Evolutionary conservation across 2,797 vertebrate species (phyloP), one percentile per base, ranked within the genome.

Genomic region (Glyptemys insculpta): DNA sequence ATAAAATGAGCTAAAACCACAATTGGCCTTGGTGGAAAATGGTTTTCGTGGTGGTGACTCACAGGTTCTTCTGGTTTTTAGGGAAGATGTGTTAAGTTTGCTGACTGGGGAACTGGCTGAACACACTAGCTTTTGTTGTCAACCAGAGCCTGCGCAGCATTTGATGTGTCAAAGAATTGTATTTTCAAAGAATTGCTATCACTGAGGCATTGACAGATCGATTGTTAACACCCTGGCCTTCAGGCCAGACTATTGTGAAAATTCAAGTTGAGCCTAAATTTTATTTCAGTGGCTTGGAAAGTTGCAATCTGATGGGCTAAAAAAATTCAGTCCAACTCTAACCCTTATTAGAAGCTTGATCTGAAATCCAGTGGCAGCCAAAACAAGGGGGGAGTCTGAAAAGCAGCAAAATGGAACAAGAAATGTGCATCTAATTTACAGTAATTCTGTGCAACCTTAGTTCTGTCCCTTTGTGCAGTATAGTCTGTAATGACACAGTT

Each of bases 341-440:
- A 3, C 94, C 97, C 95, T 97, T 97, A 96, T 96, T 97, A 97
- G 97, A 95, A 96, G 81, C 89, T 97, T 96, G 95, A 93, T 95
- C 89, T 95, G 94, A 97, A 95, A 57, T 0, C 3, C 85, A 95
- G 96, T 95, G 96, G 95, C 96, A 96, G 90, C 89, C 95, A 86
- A 95, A 91, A 93, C 90, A 96, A 53, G 23, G 86, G 86, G 74
- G 85, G 65, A 83, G 14, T 27, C 0, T 34, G 29, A 49, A 76
- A 68, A 0, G 65, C 92, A 96, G 80, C 95, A 94, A 96, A 97
- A 97, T 91, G 94, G 95, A 96, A 86, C 78, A 85, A 95, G 53
- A 97, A 97, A 97, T 97, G 95, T 97, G 95, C 89, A 95, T 97
- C 74, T 90, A 95, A 97, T 97, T 97, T 97, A 86, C 89, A 90